Base-by-base conservation (phyloP, 2,113 vertebrate genomes). In the Puntigrus tetrazona region DNA sequence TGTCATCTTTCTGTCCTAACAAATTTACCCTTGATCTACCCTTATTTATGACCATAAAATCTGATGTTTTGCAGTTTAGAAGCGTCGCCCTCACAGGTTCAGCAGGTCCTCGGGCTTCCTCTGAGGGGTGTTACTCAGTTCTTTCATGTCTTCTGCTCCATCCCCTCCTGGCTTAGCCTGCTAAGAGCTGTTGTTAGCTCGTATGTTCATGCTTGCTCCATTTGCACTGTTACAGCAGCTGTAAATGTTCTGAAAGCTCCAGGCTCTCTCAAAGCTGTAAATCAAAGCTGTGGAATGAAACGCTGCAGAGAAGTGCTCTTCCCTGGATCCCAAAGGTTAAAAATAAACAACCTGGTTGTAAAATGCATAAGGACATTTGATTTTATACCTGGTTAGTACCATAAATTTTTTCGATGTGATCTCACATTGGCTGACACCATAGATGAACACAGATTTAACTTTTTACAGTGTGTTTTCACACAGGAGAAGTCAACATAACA, bases 201-300 rank as follows among this genome's bases (percentile, higher is more conserved):
- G 3, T 27, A 50, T 50, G 20, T 52, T 65, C 73, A 47, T 25
- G 2, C 34, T 38, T 43, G 45, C 65, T 34, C 38, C 9, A 36
- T 72, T 73, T 79, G 27, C 63, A n/a, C 20, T 43, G 36, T 41
- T 41, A 43, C 57, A 59, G 29, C 18, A 9, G 14, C 29, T 61
- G 36, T 72, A 84, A 57, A 57, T 25, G 18, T 50, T 36, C 3
- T 34, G 27, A 25, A 38, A 61, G 50, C 77, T 85, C 7, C 20
- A 31, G 74, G 83, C 65, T 70, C 11, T 78, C 8, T 34, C 76
- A 59, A 36, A 55, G 22, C 45, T 38, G 73, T 57, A 55, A 31
- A 57, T 65, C 20, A 57, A 52, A 78, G 47, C 50, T 72, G 18
- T 72, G 3, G 52, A 83, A 75, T 45, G 57, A 83, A 83, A 57